Evolutionary conservation across 1,140 invertebrate genomes (phyloP).

Genomic region (Drosophila takahashii): DNA sequence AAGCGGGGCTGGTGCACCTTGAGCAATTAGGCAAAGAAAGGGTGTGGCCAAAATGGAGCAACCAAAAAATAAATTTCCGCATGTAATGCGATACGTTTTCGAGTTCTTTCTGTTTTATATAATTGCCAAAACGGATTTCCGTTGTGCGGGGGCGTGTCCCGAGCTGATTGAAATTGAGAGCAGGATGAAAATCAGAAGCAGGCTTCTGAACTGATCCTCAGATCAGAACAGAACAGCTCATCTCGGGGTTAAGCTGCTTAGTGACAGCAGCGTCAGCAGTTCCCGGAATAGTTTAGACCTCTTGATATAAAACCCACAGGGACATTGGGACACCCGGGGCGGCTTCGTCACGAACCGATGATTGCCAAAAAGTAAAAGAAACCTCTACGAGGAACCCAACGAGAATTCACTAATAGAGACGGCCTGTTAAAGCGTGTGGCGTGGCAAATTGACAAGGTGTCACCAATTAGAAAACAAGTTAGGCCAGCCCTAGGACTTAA

Average conservation of each 20-base stretch:
- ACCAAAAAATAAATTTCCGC: conserved; percentile 50
- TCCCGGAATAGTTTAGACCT: conserved; percentile 75
- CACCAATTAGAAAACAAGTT: conserved; percentile 82
- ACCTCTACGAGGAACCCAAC: conserved; percentile 37
- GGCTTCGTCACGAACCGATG: conserved; percentile 55
- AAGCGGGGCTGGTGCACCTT: conserved; percentile 40
- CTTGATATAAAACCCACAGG: conserved; percentile 81
- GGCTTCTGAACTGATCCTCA: conserved; percentile 13
- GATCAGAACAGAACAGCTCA: conserved; percentile 6
- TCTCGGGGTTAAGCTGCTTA: conserved; percentile 68
- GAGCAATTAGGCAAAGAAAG: conserved; percentile 66
- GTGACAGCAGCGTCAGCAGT: conserved; percentile 31
- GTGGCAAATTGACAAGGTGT: conserved; percentile 79
- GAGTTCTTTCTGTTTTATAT: conserved; percentile 40
- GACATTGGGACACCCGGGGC: conserved; percentile 53
- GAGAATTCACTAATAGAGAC: conserved; percentile 60
- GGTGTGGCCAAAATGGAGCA: conserved; percentile 52
- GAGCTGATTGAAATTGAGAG: conserved; percentile 71
- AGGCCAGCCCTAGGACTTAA: conserved; percentile 30
- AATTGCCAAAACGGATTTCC: conserved; percentile 80
- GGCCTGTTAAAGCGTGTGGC: conserved; percentile 76
- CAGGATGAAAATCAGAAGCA: conserved; percentile 41
- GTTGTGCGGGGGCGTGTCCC: conserved; percentile 69
- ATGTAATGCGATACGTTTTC: conserved; percentile 68
- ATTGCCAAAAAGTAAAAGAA: conserved; percentile 56